Base-by-base conservation (phyloP, 2,797 vertebrate genomes). In the Channa striata region DNA sequence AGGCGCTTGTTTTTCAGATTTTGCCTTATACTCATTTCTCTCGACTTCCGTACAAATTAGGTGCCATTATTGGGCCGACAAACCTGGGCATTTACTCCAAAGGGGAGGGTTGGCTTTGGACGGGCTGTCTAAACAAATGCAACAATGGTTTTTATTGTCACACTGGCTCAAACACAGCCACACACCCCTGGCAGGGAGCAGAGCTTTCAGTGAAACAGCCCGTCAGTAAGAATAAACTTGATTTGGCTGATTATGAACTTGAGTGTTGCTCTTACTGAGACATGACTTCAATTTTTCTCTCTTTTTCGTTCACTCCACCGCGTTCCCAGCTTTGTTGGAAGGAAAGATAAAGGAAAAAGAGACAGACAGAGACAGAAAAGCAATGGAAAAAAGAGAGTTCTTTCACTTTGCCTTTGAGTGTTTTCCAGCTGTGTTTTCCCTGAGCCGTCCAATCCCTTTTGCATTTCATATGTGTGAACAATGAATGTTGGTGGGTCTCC, bases 61-160 rank as follows among this genome's bases (percentile, higher is more conserved):
- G 77, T 82, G 81, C 64, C 80, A 80, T 85, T 83, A 80, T 76
- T 87, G 81, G 77, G 83, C 62, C 11, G 83, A 74, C 70, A 69
- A 79, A 85, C 70, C 49, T 60, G 65, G 54, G 69, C 62, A 43
- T 74, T 59, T 34, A 49, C 56, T 77, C 74, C 64, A 74, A 72
- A 74, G 65, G 51, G 80, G 77, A 70, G 81, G 77, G 73, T 68
- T 36, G 25, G 64, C 63, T 44, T 89, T 91, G 80, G 83, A 89
- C 8, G 33, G 70, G 50, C 59, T 78, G 76, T 86, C 83, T 83
- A 85, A 91, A 93, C 86, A 89, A 89, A 92, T 39, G 68, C 79
- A 91, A 92, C 87, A 88, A 90, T 87, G 85, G 78, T 72, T 91
- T 90, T 89, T 92, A 92, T 90, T 90, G 87, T 90, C 39, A 37